These are phyloP conservation scores for Formica aserva DNA, from an alignment of 2,888 invertebrate genomes.

Conservation along the genomic window DNA sequence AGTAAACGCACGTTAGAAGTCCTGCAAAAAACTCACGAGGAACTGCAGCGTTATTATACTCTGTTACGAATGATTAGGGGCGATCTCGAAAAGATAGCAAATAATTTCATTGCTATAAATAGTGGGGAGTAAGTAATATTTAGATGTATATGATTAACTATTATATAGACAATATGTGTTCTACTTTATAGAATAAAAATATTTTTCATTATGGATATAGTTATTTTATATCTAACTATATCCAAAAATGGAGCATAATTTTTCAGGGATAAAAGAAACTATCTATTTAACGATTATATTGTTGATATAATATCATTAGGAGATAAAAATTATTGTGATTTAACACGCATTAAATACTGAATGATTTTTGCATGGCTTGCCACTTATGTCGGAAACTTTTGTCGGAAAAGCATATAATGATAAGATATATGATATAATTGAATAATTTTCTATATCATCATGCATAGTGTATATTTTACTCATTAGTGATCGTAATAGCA, in stretches of 20 bases:
- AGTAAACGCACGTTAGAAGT: constrained; percentile 48
- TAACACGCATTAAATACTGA: not conserved
- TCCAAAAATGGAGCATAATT: not conserved
- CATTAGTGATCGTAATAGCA: too few species aligned
- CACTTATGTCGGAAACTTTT: not conserved
- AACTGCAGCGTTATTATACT: constrained; percentile 69
- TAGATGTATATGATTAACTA: not conserved
- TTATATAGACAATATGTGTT: not conserved
- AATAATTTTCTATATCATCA: not conserved
- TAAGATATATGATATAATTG: not conserved
- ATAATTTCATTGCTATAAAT: constrained; percentile 58
- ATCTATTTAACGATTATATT: not conserved
- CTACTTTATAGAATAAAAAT: not conserved
- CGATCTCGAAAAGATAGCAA: constrained; percentile 73
- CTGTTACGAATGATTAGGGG: constrained; percentile 68
- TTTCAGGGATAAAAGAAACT: not conserved
- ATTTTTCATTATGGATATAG: not conserved
- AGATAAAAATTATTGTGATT: not conserved
- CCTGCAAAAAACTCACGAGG: constrained; percentile 63
- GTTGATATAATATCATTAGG: not conserved
- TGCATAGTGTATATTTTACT: too few species aligned
- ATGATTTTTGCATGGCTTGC: not conserved
- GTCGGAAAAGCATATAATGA: not conserved
- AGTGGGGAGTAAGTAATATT: constrained; percentile 40
- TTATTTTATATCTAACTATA: not conserved